Base-by-base conservation (phyloP, 2,888 invertebrate species). In the Pilophorus perplexus region DNA sequence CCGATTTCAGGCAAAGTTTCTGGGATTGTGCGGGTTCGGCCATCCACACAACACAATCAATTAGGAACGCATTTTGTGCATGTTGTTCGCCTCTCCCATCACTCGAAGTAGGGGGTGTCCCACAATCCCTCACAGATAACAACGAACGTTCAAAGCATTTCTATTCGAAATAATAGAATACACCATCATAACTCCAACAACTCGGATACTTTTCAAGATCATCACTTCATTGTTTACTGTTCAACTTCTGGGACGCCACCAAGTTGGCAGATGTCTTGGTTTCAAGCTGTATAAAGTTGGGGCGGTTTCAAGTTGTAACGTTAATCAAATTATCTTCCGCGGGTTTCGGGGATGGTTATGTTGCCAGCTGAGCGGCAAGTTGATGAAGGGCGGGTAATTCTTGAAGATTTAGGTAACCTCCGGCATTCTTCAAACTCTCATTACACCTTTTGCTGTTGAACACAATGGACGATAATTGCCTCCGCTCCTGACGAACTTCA, bases 391-490 rank as follows among this genome's bases (percentile, higher is more conserved):
- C 22, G 10, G 12, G 46, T 46, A 46, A 46, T 46, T 46, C 46
- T 46, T 46, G n/a, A 25, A 23, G 46, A 46, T 46, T 46, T 46
- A 46, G 23, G 23, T 46, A 46, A 46, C 46, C 46, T 46, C 46
- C 14, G 5, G 5, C 46, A n/a, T 46, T 46, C 46, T 46, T 46
- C 46, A 23, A 46, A 46, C 46, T 46, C 46, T 25, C 23, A 25
- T 46, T 46, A 46, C 46, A 46, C 46, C 46, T 46, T 46, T 46
- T 12, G 23, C 46, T 14, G 23, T 46, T n/a, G 12, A 23, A 22
- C 22, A 46, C 46, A 46, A 46, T 46, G 46, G 23, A 46, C 46
- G 46, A 46, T 46, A 46, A 46, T 46, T 23, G 46, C 46, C 25
- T 46, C 12, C 46, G n/a, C 46, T 22, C n/a, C 25, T n/a, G n/a